Percentiles rank a stretch among this genome's conserved stretches.
phyloP scores from a whole-genome alignment of 2,888 invertebrate genomes.

The Parapristionchus giblindavisi region DNA sequence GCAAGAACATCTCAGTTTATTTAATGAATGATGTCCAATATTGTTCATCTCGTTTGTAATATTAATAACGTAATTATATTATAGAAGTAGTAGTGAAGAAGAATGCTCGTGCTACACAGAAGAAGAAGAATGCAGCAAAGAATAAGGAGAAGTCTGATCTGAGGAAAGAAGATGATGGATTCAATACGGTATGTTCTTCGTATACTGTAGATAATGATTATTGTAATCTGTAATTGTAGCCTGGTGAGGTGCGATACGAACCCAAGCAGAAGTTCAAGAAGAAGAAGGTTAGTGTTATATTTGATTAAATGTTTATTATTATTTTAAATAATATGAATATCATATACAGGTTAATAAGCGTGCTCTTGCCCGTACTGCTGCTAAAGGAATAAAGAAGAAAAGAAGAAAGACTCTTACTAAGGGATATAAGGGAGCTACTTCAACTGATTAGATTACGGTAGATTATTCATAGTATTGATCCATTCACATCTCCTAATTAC shows the following conservation, averaged over 20 bases:
- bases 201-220: background rate
- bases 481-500: background rate
- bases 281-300: conserved; percentile 23
- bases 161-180: conserved; percentile 53
- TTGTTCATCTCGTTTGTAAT: background rate
- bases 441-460: conserved; percentile 23
- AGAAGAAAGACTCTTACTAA: conserved; percentile 51
- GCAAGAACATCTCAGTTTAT: too few relatives aligned
- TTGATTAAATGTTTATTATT: background rate
- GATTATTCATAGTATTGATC: background rate
- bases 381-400: conserved; percentile 50
- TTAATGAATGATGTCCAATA: too few relatives aligned
- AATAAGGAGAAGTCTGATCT: conserved; percentile 45
- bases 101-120: conserved; percentile 45
- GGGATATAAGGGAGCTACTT: conserved; percentile 27
- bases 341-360: conserved; percentile 43
- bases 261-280: conserved; percentile 32
- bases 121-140: conserved; percentile 52
- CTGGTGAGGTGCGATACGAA: conserved; percentile 33
- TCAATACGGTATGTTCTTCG: conserved; percentile 47
- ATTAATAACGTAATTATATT: too few relatives aligned
- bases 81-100: background rate
- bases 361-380: conserved; percentile 50
- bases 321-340: conserved; percentile 1
- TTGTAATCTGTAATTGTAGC: conserved; percentile 2